phyloP scores from a whole-genome alignment of 2,888 invertebrate species.

The Notodromas monacha region DNA sequence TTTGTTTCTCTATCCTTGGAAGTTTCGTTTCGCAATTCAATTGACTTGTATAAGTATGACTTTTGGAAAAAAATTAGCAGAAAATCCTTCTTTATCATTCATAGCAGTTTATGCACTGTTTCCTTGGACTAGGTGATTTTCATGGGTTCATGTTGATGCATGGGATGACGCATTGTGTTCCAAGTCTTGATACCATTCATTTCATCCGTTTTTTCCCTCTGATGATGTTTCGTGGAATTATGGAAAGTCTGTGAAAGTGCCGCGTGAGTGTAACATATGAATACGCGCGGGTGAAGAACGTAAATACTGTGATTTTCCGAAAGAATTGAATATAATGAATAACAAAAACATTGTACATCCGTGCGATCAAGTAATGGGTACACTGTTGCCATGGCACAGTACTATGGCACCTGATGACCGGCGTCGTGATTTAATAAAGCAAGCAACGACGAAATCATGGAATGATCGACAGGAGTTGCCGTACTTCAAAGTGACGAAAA shows the following conservation, averaged over 20 bases:
- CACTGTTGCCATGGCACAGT: too few relatives aligned
- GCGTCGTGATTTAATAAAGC: too few relatives aligned
- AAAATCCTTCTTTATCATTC: slow-evolving; percentile 4
- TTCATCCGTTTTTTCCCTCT: slow-evolving; percentile 4
- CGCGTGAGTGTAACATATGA: slow-evolving; percentile 4
- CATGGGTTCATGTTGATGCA: slow-evolving; percentile 4
- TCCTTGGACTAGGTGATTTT: slow-evolving; percentile 4
- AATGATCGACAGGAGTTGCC: too few relatives aligned
- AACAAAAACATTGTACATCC: slow-evolving; percentile 4
- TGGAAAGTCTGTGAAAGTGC: slow-evolving; percentile 4
- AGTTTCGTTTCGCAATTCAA: slow-evolving; percentile 4
- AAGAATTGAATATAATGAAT: slow-evolving; percentile 4
- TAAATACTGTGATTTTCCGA: slow-evolving; percentile 1
- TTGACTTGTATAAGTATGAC: slow-evolving; percentile 4
- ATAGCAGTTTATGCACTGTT: slow-evolving; percentile 2
- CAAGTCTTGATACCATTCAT: slow-evolving; percentile 4
- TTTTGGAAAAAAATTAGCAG: slow-evolving; percentile 2
- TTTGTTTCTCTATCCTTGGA: slow-evolving; percentile 4
- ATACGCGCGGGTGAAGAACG: slow-evolving; percentile 4
- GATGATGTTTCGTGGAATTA: slow-evolving; percentile 4
- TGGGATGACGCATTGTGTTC: slow-evolving; percentile 4
- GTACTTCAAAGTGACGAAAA: not conserved
- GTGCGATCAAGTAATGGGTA: too few relatives aligned
- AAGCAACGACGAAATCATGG: too few relatives aligned
- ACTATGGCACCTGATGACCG: too few relatives aligned